These are phyloP conservation scores for Agrypnia vestita DNA, from an alignment of 1,140 invertebrate genomes.

Conservation along the genomic window DNA sequence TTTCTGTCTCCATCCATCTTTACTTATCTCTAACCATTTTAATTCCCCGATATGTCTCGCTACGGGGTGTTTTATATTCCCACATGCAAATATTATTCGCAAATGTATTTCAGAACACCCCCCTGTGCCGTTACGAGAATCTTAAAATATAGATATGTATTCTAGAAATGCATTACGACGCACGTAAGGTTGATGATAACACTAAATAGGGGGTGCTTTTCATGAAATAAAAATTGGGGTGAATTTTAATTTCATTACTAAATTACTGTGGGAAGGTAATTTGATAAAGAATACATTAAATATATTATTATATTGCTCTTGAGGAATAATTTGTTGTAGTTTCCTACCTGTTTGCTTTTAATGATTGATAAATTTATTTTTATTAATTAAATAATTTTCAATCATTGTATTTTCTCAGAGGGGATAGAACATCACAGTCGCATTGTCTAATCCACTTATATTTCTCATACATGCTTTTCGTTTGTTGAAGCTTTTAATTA, in stretches of 20 bases:
- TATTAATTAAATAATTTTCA: too few species aligned
- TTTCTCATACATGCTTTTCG: too few species aligned
- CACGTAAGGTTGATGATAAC: background rate
- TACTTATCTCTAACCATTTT: slow-evolving; percentile 49
- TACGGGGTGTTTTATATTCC: slow-evolving; percentile 55
- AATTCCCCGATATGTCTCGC: slow-evolving; percentile 50
- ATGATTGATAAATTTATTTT: too few species aligned
- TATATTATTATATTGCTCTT: too few species aligned
- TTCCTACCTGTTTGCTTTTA: too few species aligned
- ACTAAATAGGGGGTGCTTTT: background rate
- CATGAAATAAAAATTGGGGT: background rate
- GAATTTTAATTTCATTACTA: background rate
- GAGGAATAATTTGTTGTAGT: too few species aligned
- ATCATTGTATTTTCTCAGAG: too few species aligned
- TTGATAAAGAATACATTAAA: too few species aligned
- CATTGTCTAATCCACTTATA: too few species aligned
- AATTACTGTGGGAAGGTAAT: background rate
- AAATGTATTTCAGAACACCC: background rate
- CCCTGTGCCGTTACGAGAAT: background rate
- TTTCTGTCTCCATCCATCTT: slow-evolving; percentile 48
- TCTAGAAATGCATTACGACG: background rate
- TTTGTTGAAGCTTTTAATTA: too few species aligned
- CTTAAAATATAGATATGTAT: slow-evolving; percentile 6
- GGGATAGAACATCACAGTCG: too few species aligned
- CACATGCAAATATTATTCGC: slow-evolving; percentile 45